phyloP scores from a whole-genome alignment of 2,113 vertebrate species.

The Leiothrix lutea region DNA sequence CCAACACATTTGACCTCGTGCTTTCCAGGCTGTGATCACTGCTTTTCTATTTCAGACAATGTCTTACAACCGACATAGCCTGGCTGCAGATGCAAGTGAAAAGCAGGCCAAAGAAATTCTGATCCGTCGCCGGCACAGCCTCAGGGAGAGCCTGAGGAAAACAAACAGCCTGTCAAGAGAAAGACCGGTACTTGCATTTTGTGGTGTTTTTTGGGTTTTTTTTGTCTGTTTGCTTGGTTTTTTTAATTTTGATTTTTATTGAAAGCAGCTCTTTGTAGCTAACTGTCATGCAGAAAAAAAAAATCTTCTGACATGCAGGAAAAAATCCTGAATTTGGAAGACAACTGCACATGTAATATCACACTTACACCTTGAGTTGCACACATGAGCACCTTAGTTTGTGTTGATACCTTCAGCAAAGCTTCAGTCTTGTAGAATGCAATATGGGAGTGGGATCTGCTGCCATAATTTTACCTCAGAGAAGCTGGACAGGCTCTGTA shows the following conservation, averaged over 20 bases:
- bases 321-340: neutral
- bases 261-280: neutral
- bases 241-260: neutral
- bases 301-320: neutral
- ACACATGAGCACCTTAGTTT: neutral
- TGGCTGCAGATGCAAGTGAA: conserved; percentile 82
- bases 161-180: conserved; percentile 78
- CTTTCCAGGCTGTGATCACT: neutral
- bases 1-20: neutral
- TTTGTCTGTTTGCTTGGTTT: neutral
- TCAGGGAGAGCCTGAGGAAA: conserved; percentile 86
- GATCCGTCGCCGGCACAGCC: conserved; percentile 87
- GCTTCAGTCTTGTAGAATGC: neutral
- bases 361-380: neutral
- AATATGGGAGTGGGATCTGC: neutral
- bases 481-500: neutral
- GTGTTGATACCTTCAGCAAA: neutral
- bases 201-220: accelerated
- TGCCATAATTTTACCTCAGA: neutral
- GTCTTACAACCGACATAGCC: conserved; percentile 86
- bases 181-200: conserved; percentile 66
- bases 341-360: neutral
- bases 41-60: conserved; percentile 80
- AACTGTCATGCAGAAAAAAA: neutral
- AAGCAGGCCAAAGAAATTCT: conserved; percentile 89